These are phyloP conservation scores for Leucosticte australis DNA, from an alignment of 2,113 vertebrate genomes.

Conservation along the genomic window DNA sequence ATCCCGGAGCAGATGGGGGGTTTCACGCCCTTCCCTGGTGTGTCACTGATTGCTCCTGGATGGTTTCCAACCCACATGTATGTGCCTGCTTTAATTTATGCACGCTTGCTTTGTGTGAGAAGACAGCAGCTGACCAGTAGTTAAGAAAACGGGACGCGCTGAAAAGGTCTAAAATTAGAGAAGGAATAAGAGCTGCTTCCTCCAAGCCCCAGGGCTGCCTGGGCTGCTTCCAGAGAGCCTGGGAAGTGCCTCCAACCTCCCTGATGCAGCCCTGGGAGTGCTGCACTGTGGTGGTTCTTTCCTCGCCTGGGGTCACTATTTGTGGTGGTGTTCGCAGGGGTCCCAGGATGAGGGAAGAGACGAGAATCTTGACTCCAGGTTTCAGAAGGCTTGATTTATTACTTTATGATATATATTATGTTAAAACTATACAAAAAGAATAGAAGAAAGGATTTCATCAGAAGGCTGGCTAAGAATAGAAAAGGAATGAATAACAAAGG, in stretches of 20 bases:
- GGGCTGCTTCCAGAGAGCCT: neutral
- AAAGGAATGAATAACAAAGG: too few species aligned
- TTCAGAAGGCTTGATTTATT: too few species aligned
- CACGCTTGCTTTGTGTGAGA: neutral
- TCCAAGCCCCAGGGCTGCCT: neutral
- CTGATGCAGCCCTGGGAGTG: rapidly evolving
- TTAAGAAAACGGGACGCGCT: neutral
- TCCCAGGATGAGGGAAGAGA: too few species aligned
- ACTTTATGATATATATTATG: too few species aligned
- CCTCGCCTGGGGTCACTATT: too few species aligned
- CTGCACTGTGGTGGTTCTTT: too few species aligned
- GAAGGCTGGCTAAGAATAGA: too few species aligned
- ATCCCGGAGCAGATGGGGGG: constrained; percentile 4
- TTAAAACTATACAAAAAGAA: too few species aligned
- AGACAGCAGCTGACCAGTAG: constrained; percentile 28
- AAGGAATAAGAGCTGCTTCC: constrained; percentile 8
- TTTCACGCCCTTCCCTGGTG: neutral
- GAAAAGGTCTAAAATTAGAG: constrained; percentile 30
- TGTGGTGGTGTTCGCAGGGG: too few species aligned
- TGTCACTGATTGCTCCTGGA: constrained; percentile 38
- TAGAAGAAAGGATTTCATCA: too few species aligned
- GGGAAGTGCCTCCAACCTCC: neutral
- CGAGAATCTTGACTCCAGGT: too few species aligned
- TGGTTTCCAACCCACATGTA: neutral
- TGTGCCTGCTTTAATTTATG: constrained; percentile 15